Evolutionary conservation across 2,888 invertebrate species (phyloP), one percentile per base, ranked within the genome.

Genomic region (Doris montereyensis): DNA sequence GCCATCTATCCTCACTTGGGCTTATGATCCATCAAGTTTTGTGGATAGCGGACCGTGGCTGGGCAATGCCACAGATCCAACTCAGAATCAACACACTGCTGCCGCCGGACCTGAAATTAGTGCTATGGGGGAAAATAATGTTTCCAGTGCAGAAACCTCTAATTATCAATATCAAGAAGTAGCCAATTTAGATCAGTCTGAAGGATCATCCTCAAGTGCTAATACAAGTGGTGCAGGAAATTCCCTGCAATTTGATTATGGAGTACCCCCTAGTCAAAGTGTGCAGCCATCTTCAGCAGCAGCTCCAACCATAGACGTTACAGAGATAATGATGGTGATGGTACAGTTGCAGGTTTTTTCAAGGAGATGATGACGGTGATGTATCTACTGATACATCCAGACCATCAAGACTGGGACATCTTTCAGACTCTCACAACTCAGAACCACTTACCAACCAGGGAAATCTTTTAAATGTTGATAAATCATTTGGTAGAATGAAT

Each of bases 281-380:
- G n/a, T n/a, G n/a, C n/a, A n/a, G n/a, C n/a, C n/a, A n/a, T n/a
- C n/a, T n/a, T n/a, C n/a, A n/a, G n/a, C 70, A n/a, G 60, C 30
- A 17, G 52, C 26, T 57, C 17, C 34, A 41, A 41, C n/a, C 2
- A 10, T 80, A 2, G 41, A 73, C 8, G 67, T 67, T 67, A 67
- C 57, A 41, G 35, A 32, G 58, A 80, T 35, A 62, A 77, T 70
- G 71, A 73, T 68, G 75, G 62, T 70, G 77, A 77, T 32, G 80
- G 81, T 76, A 83, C 83, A 17, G 81, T 84, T 76, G 81, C 83
- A 13, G 83, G 80, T 1, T 84, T 82, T 30, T 84, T 79, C 76
- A 78, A 41, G 83, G 80, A 24, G 84, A 84, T 74, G 76, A 68
- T 62, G 81, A 83, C 30, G 82, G 77, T 1, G 76, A 82, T 58